Percentiles rank a stretch among this genome's conserved stretches.
These are phyloP conservation scores for Drosophila limbata DNA, from an alignment of 2,888 invertebrate species.

Conservation along the genomic window DNA sequence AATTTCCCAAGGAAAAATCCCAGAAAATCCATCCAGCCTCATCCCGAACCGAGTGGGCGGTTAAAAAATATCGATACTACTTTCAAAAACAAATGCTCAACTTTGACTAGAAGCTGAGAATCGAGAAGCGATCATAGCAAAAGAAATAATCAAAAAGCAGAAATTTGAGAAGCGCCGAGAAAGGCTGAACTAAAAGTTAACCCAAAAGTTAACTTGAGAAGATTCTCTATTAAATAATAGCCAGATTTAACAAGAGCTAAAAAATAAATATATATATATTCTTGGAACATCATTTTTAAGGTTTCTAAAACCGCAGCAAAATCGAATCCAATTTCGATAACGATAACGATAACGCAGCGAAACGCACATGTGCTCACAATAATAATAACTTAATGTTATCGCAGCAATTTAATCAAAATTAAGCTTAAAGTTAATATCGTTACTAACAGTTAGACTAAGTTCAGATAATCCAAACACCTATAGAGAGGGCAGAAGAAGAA, in stretches of 20 bases:
- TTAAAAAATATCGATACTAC: slow-evolving; percentile 65
- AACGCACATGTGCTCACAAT: slow-evolving; percentile 60
- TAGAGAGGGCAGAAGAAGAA: slow-evolving; percentile 14
- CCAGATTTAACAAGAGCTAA: slow-evolving; percentile 20
- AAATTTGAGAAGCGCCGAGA: slow-evolving; percentile 44
- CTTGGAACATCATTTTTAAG: slow-evolving; percentile 66
- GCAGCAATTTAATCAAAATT: slow-evolving; percentile 57
- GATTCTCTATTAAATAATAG: not conserved
- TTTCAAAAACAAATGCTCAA: slow-evolving; percentile 73
- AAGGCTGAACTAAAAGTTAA: slow-evolving; percentile 39
- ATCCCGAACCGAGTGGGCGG: slow-evolving; percentile 67
- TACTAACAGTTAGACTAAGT: slow-evolving; percentile 56
- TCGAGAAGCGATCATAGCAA: slow-evolving; percentile 15
- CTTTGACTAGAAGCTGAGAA: slow-evolving; percentile 23
- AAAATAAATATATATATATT: slow-evolving; percentile 58
- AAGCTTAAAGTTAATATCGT: slow-evolving; percentile 40
- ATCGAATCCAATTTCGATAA: slow-evolving; percentile 31
- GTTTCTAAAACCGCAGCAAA: slow-evolving; percentile 65
- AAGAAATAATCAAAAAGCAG: slow-evolving; percentile 16
- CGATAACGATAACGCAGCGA: slow-evolving; percentile 39
- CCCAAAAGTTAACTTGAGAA: slow-evolving; percentile 8
- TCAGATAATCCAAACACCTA: slow-evolving; percentile 32
- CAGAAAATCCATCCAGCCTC: slow-evolving; percentile 40
- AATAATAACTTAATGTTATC: slow-evolving; percentile 29
- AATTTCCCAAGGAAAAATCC: slow-evolving; percentile 34